Evolutionary conservation across 1,140 invertebrate genomes (phyloP), one percentile per base, ranked within the genome.

Genomic region (Drosophila parvula): DNA sequence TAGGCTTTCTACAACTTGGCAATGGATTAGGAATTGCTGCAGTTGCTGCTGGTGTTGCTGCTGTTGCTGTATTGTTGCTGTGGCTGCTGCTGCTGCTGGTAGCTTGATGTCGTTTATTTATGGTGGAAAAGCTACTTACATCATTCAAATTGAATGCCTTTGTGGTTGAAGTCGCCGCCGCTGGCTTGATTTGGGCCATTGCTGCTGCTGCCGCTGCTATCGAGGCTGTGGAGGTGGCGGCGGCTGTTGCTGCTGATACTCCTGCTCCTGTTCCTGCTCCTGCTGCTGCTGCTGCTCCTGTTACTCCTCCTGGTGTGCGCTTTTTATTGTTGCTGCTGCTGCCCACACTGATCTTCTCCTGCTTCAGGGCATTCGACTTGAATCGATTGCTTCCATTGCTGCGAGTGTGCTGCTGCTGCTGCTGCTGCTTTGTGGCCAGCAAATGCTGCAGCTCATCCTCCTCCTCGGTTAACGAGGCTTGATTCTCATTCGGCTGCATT

Each of bases 141-240:
- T 90, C 84, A 89, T 90, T 89, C 59, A 89, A 76, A 84, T 83
- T 89, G 68, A 89, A 90, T 81, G 81, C 80, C 81, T 81, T 80
- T 22, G 68, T 34, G 22, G 50, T 3, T 14, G 53, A 12, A 16
- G 67, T n/a, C 41, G 58, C 9, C 28, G 50, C 12, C 62, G 48
- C 38, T 51, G 65, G n/a, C 18, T 18, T 28, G 18, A 55, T 55
- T 45, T 45, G 36, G 30, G 36, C 28, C 44, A 53, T 30, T 47
- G 67, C 16, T 44, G 34, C 38, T 63, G 45, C 18, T 61, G 43
- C 30, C 36, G 48, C 27, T 51, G 38, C 18, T 76, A 55, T 38
- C 3, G 51, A 22, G 0, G 69, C 16, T n/a, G 68, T 47, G 12
- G 51, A 9, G 27, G 61, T 14, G 18, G 62, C 4, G 3, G 44